A percentile compares a stretch with the other conserved stretches of the same genome.
phyloP scores from a whole-genome alignment of 2,797 vertebrate genomes.

The Megalops cyprinoides region DNA sequence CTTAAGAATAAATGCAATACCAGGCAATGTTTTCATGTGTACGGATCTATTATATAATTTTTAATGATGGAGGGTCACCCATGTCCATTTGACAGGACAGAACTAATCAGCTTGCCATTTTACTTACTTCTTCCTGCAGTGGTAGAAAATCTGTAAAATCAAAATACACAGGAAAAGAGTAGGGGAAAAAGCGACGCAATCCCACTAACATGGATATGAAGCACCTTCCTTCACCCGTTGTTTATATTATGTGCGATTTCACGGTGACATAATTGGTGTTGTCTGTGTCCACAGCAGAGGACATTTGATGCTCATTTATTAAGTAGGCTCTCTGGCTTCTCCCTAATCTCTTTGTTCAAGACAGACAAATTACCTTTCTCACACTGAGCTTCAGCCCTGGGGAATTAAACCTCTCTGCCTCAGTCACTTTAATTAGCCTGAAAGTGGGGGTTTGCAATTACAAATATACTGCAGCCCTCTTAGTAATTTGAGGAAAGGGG shows the following conservation, averaged over 20 bases:
- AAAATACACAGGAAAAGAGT: background rate
- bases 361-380: conserved; percentile 99
- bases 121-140: conserved; percentile 6
- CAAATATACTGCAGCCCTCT: conserved; percentile 30
- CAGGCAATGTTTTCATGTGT: background rate
- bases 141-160: background rate
- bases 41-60: conserved; percentile 16
- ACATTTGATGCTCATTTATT: conserved; percentile 97
- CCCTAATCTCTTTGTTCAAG: conserved; percentile 97
- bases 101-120: conserved; percentile 11
- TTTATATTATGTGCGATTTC: conserved; percentile 71
- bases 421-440: conserved; percentile 97
- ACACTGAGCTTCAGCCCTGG: conserved; percentile 89
- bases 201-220: conserved; percentile 45
- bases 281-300: conserved; percentile 78
- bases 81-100: background rate
- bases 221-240: conserved; percentile 46
- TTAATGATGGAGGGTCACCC: conserved; percentile 17
- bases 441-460: conserved; percentile 55
- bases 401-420: conserved; percentile 93
- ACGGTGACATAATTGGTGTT: conserved; percentile 85
- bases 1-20: background rate
- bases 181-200: conserved; percentile 22
- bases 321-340: conserved; percentile 90
- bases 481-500: conserved; percentile 79